Base-by-base conservation (phyloP, 2,797 vertebrate genomes). In the Chaunax sp. region DNA sequence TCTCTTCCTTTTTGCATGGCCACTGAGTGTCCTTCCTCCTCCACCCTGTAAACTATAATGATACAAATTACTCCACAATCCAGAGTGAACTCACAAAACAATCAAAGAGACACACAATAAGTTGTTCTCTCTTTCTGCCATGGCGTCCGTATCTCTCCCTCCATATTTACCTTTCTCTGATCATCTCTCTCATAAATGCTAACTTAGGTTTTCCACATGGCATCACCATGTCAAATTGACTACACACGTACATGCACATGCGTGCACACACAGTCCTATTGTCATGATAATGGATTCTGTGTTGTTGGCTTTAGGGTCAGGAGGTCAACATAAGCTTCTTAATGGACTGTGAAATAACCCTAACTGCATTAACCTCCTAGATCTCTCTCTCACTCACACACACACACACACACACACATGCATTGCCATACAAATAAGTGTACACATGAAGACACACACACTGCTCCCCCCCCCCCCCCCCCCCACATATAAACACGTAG, bases 281-380 rank as follows among this genome's bases (percentile, higher is more conserved):
- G 96, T 97, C 95, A 98, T 97, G 96, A 96, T 98, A 98, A 98
- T 98, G 95, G 95, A 94, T 97, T 98, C 95, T 82, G 91, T 97
- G 96, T 98, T 97, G 96, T 97, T 96, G 96, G 94, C 95, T 96
- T 94, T 90, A 91, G 95, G 97, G 96, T 98, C 95, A 85, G 0
- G 1, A 86, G 97, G 97, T 98, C 96, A 98, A 95, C 96, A 95
- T 97, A 97, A 98, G 97, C 96, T 96, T 95, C 97, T 98, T 98
- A 98, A 99, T 98, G 98, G 98, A 99, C 97, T 99, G 98, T 98
- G 97, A 99, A 99, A 98, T 98, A 98, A 98, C 95, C 97, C 95
- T 98, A 98, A 98, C 96, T 97, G 96, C 96, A 98, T 98, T 99
- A 99, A 97, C 96, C 97, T 97, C 96, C 93, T 70, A 91, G 95